Evolutionary conservation across 2,888 invertebrate species (phyloP), one percentile per base, ranked within the genome.

Genomic region (Aleiodes leptofemur): DNA sequence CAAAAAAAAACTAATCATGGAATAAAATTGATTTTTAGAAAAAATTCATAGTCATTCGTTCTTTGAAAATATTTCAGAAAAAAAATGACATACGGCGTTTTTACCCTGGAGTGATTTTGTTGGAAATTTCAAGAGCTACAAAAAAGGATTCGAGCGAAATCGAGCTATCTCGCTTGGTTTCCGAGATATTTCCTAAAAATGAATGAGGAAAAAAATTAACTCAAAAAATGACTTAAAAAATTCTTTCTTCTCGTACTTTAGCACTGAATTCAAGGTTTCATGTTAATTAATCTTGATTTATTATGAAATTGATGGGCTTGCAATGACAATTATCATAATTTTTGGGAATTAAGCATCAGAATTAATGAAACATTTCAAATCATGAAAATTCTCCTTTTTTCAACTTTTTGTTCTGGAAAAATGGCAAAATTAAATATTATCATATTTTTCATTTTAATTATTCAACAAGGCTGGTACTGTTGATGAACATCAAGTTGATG

Each of bases 401-500:
- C 14, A n/a, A 4, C 4, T 61, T 38, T 61, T 38, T 38, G 5
- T 38, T 38, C 31, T n/a, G 61, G 38, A 13, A 9, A 61, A 38
- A n/a, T 38, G 7, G 3, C 43, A 43, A 43, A 43, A 43, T 9
- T 43, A 0, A 43, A 43, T 43, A 61, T 34, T 11, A 23, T 48
- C 1, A 23, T 23, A 23, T 31, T 68, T 51, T n/a, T 68, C 8
- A 11, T 31, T 51, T 9, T 53, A 6, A 16, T 66, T 50, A 34
- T 50, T 50, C 48, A 66, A 50, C 50, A 23, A 50, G 50, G 61
- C 61, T 61, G 61, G 61, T 61, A 50, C 66, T 66, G 66, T 50
- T 66, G 66, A 38, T 38, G 38, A 38, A 38, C 38, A 38, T 38
- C 8, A 38, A 5, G 4, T 38, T 38, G 38, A 43, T 43, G 8